Conservation (phyloP, 92 coral and sea anemone species). For the Hydrozoanthus gracilis region DNA sequence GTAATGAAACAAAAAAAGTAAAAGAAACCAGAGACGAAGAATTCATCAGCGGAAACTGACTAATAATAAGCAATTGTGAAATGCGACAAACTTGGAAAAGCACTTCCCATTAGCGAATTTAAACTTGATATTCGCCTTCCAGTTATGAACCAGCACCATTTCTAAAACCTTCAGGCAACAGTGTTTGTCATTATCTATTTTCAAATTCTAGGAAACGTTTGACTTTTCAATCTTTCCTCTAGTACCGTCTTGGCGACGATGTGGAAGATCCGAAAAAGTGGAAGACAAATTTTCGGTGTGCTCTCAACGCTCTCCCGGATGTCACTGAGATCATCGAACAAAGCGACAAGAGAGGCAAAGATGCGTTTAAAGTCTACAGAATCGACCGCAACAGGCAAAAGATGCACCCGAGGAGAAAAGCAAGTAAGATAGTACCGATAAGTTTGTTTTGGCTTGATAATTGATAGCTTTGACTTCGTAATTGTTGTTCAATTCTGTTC, state of each 20-base stretch:
- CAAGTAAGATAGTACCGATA: not conserved
- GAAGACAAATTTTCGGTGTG: slow-evolving; percentile 69
- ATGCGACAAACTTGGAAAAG: too few species aligned
- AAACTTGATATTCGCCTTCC: too few species aligned
- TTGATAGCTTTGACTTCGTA: not conserved
- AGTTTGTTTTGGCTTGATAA: not conserved
- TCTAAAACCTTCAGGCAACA: too few species aligned
- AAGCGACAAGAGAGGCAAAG: slow-evolving; percentile 64
- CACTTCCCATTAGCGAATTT: too few species aligned
- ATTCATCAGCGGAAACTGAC: too few species aligned
- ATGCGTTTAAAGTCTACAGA: slow-evolving; percentile 57
- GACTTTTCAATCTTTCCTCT: not conserved
- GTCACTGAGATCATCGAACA: slow-evolving; percentile 52
- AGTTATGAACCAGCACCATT: too few species aligned
- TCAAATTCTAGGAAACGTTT: not conserved
- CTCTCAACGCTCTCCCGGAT: slow-evolving; percentile 66
- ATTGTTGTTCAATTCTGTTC: too few species aligned
- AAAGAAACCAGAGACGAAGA: too few species aligned
- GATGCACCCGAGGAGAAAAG: not conserved
- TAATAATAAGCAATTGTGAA: too few species aligned
- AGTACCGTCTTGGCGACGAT: slow-evolving; percentile 53
- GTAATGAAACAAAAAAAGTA: too few species aligned
- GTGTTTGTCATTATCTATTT: not conserved
- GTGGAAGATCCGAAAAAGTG: slow-evolving; percentile 58
- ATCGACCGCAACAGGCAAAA: slow-evolving; percentile 36